Evolutionary conservation across 1,140 invertebrate genomes (phyloP), one percentile per base, ranked within the genome.

Genomic region (Drosophila albomicans): DNA sequence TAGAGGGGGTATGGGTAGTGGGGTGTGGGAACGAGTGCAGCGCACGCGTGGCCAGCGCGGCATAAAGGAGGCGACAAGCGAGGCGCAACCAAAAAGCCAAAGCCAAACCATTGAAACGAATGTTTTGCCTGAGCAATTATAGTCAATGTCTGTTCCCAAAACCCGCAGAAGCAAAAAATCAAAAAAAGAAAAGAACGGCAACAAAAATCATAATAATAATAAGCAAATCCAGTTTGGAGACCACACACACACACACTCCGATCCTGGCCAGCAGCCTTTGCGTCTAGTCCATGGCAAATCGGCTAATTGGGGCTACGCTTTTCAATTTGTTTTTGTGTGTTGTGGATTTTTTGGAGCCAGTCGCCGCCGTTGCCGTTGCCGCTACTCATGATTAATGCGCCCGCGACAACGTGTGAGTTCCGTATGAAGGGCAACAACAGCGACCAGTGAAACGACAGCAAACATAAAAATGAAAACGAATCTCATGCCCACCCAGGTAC

Each of bases 11-110:
- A 16, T 48, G 45, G 51, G 62, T n/a, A 15, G 15, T 20, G 32
- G 35, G 43, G 46, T 38, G 8, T 45, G 66, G 30, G 64, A 69
- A 58, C 52, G 25, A 13, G 3, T 30, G 45, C 69, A 82, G 80
- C 84, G 85, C 84, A 87, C 84, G 84, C 84, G 84, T 88, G 84
- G 84, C 84, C 85, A 88, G 85, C 71, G 69, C 67, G 79, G 77
- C 84, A 82, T 87, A 88, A 88, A 87, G 84, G 77, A 82, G 84
- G 80, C 82, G 82, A 80, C 84, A 88, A 88, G 84, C 84, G 84
- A 88, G 86, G 85, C 85, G 85, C 81, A 89, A 85, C 85, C 81
- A 57, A 81, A 79, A 43, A 65, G 28, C 11, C 20, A 52, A 75
- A 79, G 73, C 82, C 82, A 86, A 86, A 61, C 82, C 76, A 87